Conservation (phyloP, 2,888 invertebrate species). For the Drosophila kambysellisi region DNA sequence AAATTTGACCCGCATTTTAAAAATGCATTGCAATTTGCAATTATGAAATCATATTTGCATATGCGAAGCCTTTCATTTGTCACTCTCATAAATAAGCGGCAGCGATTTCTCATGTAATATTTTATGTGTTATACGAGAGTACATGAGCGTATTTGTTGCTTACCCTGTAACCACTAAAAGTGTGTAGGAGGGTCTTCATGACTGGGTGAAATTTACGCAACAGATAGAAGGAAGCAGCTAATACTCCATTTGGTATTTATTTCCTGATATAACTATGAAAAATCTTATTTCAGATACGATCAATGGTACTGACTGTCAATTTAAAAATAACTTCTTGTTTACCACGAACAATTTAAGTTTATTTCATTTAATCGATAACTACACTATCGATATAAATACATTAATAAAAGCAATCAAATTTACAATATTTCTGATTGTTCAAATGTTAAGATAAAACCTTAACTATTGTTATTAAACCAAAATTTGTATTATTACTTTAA, state of each 20-base stretch:
- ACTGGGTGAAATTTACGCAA: neutral
- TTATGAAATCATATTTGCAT: slow-evolving; percentile 75
- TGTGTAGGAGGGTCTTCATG: neutral
- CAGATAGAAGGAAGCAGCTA: neutral
- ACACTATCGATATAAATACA: neutral
- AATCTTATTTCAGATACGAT: neutral
- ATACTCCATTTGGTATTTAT: neutral
- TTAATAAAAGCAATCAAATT: neutral
- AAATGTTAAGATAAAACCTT: too few relatives aligned
- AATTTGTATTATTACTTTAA: too few relatives aligned
- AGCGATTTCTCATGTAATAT: slow-evolving; percentile 56
- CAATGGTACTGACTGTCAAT: too few relatives aligned
- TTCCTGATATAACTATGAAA: neutral
- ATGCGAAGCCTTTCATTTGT: slow-evolving; percentile 71
- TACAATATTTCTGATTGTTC: too few relatives aligned
- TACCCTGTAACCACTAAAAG: neutral
- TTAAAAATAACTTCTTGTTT: neutral
- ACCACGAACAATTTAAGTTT: neutral
- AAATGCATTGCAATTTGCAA: slow-evolving; percentile 65
- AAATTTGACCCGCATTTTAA: slow-evolving; percentile 64
- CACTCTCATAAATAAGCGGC: slow-evolving; percentile 65
- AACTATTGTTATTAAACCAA: too few relatives aligned
- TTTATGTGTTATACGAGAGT: slow-evolving; percentile 17
- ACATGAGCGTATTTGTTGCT: neutral
- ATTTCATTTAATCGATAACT: neutral